Evolutionary conservation across 2,113 vertebrate species (phyloP), one percentile per base, ranked within the genome.

Genomic region (Podarcis cretensis): DNA sequence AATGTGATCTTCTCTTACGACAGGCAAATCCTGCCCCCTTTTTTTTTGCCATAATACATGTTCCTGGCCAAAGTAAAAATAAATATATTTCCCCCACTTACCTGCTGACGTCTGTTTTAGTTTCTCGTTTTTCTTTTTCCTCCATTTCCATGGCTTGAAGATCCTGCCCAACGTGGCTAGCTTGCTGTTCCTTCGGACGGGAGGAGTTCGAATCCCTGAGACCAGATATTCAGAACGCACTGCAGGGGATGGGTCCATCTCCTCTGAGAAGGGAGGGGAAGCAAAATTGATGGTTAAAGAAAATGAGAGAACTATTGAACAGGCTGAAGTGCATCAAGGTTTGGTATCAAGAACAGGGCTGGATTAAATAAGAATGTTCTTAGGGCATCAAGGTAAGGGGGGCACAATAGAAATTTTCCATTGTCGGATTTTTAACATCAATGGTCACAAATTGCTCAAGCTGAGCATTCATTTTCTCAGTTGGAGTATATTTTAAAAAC

Each of bases 81-180:
- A 32, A 74, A 4, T 7, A 16, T 35, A 35, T 18, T 14, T 13
- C 1, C 25, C 3, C 9, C 23, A 2, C 16, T 96, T 94, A 99
- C 99, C 97, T 74, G 97, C 96, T 0, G 98, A 96, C 0, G 98
- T 99, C 96, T 99, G 98, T 95, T 98, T 99, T 85, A 99, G 94
- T 75, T 99, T 99, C 91, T 99, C 99, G 0, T 96, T 98, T 96
- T 99, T 99, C 98, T 99, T 99, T 98, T 99, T 99, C 96, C 99
- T 95, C 99, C 99, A 99, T 80, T 99, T 99, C 99, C 99, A 99
- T 0, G 99, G 98, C 88, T 99, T 99, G 96, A 99, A 99, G 97
- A 99, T 99, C 93, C 99, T 97, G 68, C 99, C 98, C 94, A 99
- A 96, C 6, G 98, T 98, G 82, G 98, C 98, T 95, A 99, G 97